A percentile compares a stretch with the other conserved stretches of the same genome.
phyloP scores from a whole-genome alignment of 1,140 invertebrate species.

The Drosophila pandora region DNA sequence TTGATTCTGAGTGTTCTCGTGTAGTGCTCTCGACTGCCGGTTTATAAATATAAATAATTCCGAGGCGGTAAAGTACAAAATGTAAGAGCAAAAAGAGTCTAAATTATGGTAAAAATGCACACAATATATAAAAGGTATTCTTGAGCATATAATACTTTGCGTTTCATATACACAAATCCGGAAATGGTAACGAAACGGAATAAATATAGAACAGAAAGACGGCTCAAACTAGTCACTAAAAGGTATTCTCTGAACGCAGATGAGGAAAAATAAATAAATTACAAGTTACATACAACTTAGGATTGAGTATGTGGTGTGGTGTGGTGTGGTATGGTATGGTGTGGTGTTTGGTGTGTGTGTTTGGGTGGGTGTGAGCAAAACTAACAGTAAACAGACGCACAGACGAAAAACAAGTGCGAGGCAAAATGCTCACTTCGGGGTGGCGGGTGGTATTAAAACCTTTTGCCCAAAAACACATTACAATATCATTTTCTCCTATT shows the following conservation, averaged over 20 bases:
- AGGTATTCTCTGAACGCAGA: slow-evolving; percentile 19
- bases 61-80: slow-evolving; percentile 12
- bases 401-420: slow-evolving; percentile 65
- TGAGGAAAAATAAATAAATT: slow-evolving; percentile 68
- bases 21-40: slow-evolving; percentile 30
- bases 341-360: slow-evolving; percentile 20
- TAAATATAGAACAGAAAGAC: slow-evolving; percentile 11
- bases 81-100: slow-evolving; percentile 25
- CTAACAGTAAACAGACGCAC: slow-evolving; percentile 59
- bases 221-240: slow-evolving; percentile 39
- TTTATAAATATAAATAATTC: slow-evolving; percentile 39
- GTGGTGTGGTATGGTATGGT: slow-evolving; percentile 24
- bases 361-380: slow-evolving; percentile 54
- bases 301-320: slow-evolving; percentile 66
- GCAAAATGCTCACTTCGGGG: slow-evolving; percentile 56
- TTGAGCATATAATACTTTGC: slow-evolving; percentile 77
- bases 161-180: slow-evolving; percentile 45
- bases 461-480: slow-evolving; percentile 56
- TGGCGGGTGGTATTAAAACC: slow-evolving; percentile 4
- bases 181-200: slow-evolving; percentile 33
- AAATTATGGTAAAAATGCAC: slow-evolving; percentile 70
- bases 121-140: slow-evolving; percentile 47
- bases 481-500: slow-evolving; percentile 59
- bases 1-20: slow-evolving; percentile 62
- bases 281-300: slow-evolving; percentile 71